phyloP scores from a whole-genome alignment of 2,113 vertebrate genomes.

The Hucho hucho region DNA sequence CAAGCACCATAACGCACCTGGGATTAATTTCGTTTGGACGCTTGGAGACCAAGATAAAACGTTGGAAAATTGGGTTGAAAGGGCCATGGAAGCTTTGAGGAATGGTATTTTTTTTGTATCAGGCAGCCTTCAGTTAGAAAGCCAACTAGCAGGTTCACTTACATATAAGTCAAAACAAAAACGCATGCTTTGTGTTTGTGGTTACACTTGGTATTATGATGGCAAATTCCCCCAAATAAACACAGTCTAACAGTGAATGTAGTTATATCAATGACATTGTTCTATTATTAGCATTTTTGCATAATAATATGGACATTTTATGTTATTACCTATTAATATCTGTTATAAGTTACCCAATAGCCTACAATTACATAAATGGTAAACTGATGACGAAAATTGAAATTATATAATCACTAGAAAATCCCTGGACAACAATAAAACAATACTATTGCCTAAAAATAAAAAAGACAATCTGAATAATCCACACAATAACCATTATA shows the following conservation, averaged over 20 bases:
- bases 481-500: not conserved
- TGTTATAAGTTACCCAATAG: not conserved
- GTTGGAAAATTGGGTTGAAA: conserved; percentile 17
- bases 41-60: conserved; percentile 49
- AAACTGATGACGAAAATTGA: not conserved
- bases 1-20: conserved; percentile 58
- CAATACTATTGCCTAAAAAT: not conserved
- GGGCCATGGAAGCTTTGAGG: not conserved
- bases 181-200: not conserved
- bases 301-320: not conserved
- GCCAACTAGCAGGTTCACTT: not conserved
- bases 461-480: not conserved
- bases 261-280: not conserved
- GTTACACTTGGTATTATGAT: not conserved
- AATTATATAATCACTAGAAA: not conserved
- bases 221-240: not conserved
- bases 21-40: conserved; percentile 50
- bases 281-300: not conserved
- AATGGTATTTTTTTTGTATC: not conserved
- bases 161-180: conserved; percentile 22
- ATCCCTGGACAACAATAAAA: not conserved
- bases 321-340: not conserved
- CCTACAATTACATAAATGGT: not conserved
- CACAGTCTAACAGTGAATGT: not conserved
- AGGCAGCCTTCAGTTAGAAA: not conserved